Percentiles rank a stretch among this genome's conserved stretches.
These are phyloP conservation scores for Megaceryle alcyon DNA, from an alignment of 2,797 vertebrate species.

Conservation along the genomic window DNA sequence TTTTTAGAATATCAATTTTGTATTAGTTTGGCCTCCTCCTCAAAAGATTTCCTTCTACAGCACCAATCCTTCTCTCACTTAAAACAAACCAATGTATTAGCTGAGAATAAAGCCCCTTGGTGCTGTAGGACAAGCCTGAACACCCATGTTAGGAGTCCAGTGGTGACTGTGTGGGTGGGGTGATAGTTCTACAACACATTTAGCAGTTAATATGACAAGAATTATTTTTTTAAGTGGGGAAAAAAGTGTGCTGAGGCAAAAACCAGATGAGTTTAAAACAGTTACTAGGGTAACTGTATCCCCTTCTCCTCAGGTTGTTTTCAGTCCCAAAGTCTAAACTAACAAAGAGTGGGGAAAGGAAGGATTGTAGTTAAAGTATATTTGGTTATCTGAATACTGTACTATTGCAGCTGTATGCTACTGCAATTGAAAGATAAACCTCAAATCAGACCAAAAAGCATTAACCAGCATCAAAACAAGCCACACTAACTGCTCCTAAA, in stretches of 20 bases:
- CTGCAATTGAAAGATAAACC: neutral
- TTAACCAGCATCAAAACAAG: neutral
- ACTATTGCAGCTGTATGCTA: neutral
- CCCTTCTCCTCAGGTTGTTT: neutral
- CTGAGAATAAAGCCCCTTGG: neutral
- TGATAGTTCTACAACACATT: neutral
- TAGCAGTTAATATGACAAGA: neutral
- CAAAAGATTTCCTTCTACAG: neutral
- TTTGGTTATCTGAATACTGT: neutral
- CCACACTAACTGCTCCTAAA: neutral
- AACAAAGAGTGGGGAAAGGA: neutral
- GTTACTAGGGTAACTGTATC: neutral
- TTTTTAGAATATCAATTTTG: neutral
- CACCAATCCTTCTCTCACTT: neutral
- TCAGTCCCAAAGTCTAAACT: neutral
- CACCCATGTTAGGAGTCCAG: fast-evolving
- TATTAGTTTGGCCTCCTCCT: neutral
- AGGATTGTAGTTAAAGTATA: neutral
- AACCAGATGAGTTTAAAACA: neutral
- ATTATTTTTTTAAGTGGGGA: neutral
- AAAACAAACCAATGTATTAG: fast-evolving
- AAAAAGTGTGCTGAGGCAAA: neutral
- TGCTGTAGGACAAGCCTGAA: neutral
- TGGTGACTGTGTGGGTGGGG: fast-evolving
- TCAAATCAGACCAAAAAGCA: neutral